These are phyloP conservation scores for Leptothorax acervorum DNA, from an alignment of 2,888 invertebrate genomes.

Conservation along the genomic window DNA sequence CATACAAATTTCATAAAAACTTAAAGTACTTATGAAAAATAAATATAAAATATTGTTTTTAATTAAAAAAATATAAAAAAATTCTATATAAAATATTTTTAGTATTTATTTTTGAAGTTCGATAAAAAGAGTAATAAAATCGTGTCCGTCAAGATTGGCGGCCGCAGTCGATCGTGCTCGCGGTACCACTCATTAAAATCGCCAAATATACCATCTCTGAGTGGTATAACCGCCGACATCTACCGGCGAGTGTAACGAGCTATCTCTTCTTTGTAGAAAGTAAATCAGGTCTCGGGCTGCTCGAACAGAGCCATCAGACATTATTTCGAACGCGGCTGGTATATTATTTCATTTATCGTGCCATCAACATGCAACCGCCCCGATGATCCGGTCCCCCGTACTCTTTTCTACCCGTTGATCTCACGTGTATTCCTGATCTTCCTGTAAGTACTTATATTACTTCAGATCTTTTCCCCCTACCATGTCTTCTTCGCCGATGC, in stretches of 20 bases:
- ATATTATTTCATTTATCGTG: slow-evolving; percentile 25
- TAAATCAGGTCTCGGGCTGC: slow-evolving; percentile 30
- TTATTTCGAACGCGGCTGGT: slow-evolving; percentile 13
- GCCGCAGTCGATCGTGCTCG: neutral
- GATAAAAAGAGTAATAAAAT: neutral
- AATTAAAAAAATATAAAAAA: neutral
- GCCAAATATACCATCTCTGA: neutral
- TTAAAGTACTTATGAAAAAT: neutral
- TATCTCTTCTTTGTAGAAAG: slow-evolving; percentile 20
- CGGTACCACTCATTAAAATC: slow-evolving; percentile 22
- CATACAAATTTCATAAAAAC: neutral
- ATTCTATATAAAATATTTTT: neutral
- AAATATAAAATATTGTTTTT: neutral
- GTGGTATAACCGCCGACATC: slow-evolving; percentile 29
- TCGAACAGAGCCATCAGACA: neutral
- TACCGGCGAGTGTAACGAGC: slow-evolving; percentile 11
- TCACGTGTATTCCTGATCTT: slow-evolving; percentile 6
- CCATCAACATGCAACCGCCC: neutral
- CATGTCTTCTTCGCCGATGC: neutral
- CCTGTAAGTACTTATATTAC: neutral
- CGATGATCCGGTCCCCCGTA: neutral
- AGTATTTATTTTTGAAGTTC: neutral
- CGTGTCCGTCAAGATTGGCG: neutral
- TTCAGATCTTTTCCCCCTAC: neutral
- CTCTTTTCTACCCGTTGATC: neutral